A percentile compares a stretch with the other conserved stretches of the same genome.
Conservation (phyloP, 23 tunicate genomes). For the Styela clava region DNA sequence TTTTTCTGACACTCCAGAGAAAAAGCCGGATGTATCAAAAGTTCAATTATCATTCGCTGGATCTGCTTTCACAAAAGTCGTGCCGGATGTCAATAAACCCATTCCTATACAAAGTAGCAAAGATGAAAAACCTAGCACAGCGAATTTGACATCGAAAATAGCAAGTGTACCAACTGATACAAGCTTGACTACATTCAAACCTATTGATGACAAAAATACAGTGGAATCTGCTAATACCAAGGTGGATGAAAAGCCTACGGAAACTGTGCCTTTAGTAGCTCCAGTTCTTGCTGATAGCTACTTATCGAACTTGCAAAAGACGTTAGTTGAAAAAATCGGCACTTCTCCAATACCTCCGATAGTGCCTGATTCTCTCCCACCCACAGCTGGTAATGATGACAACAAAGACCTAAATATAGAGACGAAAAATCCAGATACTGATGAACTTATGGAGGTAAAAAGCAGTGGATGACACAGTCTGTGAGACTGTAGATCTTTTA, state of each 20-base stretch:
- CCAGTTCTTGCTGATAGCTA: conserved; percentile 7
- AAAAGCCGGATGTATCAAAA: background rate
- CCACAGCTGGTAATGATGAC: background rate
- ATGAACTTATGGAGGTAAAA: background rate
- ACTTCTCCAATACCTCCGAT: background rate
- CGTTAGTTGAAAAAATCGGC: background rate
- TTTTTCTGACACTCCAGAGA: conserved; percentile 8
- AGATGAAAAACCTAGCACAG: background rate
- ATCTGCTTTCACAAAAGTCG: conserved; percentile 23
- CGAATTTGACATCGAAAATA: background rate
- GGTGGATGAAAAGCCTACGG: background rate
- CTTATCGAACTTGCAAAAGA: background rate
- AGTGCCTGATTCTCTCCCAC: background rate
- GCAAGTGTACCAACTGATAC: background rate
- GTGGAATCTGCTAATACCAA: background rate
- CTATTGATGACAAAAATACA: background rate
- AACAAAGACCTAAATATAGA: too few species aligned
- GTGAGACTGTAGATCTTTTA: too few species aligned
- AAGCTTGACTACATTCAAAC: conserved; percentile 9
- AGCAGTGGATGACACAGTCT: background rate
- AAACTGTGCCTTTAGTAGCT: background rate
- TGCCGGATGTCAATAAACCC: conserved; percentile 1
- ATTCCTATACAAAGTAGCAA: background rate
- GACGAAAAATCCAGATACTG: background rate
- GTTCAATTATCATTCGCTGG: background rate